Percentiles rank a stretch among this genome's conserved stretches.
These are phyloP conservation scores for Oscheius sp. DNA, from an alignment of 2,888 invertebrate species.

Conservation along the genomic window DNA sequence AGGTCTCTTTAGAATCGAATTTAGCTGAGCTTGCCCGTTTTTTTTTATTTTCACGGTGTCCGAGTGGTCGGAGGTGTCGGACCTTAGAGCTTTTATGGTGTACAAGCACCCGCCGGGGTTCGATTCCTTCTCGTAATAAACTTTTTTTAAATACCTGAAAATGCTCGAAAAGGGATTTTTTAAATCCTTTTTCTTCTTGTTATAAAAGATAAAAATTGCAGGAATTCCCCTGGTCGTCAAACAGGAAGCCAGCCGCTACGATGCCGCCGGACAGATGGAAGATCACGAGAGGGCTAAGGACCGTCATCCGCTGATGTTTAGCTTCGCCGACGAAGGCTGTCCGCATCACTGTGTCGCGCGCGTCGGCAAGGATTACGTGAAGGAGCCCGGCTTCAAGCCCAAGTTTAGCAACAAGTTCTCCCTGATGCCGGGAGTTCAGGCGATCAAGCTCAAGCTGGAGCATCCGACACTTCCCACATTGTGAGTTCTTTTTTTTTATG, in stretches of 20 bases:
- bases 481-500: conserved; percentile 31
- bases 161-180: no score
- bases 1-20: no score
- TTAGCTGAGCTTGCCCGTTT: no score
- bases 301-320: conserved; percentile 91
- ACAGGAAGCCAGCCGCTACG: conserved; percentile 82
- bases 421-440: conserved; percentile 66
- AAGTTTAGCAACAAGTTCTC: conserved; percentile 59
- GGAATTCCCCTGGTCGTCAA: conserved; percentile 89
- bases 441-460: conserved; percentile 60
- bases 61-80: no score
- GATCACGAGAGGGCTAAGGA: conserved; percentile 94
- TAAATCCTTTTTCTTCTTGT: neutral
- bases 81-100: no score
- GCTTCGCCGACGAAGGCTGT: conserved; percentile 89
- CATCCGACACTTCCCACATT: conserved; percentile 56
- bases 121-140: no score
- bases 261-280: conserved; percentile 77
- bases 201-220: neutral
- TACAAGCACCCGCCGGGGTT: no score
- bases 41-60: no score
- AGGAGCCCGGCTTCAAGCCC: conserved; percentile 57
- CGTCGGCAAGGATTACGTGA: conserved; percentile 51
- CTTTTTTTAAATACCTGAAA: no score
- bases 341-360: conserved; percentile 75